These are phyloP conservation scores for Lingula anatina DNA, from an alignment of 2,888 invertebrate genomes.

Conservation along the genomic window DNA sequence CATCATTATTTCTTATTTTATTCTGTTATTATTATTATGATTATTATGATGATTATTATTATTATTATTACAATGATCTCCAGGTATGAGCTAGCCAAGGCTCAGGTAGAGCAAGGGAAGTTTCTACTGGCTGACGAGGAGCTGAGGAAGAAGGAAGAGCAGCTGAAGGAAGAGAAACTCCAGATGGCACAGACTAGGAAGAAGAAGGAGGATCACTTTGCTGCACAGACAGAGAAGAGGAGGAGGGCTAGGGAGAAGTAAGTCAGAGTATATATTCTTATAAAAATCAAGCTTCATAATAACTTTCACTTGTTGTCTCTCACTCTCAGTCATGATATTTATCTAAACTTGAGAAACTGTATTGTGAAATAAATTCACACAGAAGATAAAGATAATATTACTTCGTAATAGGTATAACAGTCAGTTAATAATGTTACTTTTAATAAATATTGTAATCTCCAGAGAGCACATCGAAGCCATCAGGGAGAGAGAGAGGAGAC, in stretches of 20 bases:
- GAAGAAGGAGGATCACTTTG: constrained; percentile 35
- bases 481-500: constrained; percentile 19
- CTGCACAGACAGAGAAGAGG: constrained; percentile 21
- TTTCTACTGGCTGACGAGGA: constrained; percentile 41
- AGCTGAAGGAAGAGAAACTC: constrained; percentile 31
- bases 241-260: constrained; percentile 21
- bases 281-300: too few relatives aligned
- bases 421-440: too few relatives aligned
- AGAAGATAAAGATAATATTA: not conserved
- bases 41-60: too few relatives aligned
- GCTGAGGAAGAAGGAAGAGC: constrained; percentile 36
- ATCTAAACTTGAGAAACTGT: too few relatives aligned
- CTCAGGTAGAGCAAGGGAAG: constrained; percentile 45
- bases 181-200: constrained; percentile 30
- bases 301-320: too few relatives aligned
- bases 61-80: not conserved
- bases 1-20: too few relatives aligned
- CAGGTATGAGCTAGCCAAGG: constrained; percentile 43
- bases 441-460: constrained; percentile 2
- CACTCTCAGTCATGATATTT: too few relatives aligned
- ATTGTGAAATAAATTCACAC: not conserved
- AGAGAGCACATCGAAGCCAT: constrained; percentile 21
- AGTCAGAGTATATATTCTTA: too few relatives aligned
- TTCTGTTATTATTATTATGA: too few relatives aligned
- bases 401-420: too few relatives aligned